Evolutionary conservation across 1,140 invertebrate species (phyloP).

Genomic region (Fopius arisanus): DNA sequence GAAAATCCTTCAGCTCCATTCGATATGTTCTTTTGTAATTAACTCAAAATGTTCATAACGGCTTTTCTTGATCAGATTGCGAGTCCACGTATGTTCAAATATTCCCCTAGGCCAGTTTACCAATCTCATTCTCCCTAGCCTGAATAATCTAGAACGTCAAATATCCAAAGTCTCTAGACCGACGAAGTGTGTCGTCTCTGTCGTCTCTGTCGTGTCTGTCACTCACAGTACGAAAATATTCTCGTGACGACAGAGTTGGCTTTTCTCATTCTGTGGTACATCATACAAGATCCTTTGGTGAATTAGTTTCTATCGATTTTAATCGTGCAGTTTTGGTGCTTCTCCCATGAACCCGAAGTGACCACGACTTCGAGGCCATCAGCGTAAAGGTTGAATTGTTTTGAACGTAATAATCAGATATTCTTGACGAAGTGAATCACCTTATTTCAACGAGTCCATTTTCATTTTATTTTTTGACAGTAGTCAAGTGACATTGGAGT

Average conservation of each 20-base stretch:
- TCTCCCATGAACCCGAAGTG: background rate
- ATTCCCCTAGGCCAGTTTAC: background rate
- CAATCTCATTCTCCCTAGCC: too few relatives aligned
- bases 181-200: too few relatives aligned
- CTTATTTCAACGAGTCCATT: background rate
- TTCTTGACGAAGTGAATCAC: background rate
- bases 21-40: too few relatives aligned
- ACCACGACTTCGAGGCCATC: background rate
- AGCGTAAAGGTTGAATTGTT: background rate
- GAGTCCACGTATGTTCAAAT: background rate
- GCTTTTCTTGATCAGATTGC: background rate
- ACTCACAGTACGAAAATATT: background rate
- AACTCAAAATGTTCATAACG: background rate
- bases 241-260: background rate
- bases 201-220: too few relatives aligned
- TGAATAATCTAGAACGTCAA: too few relatives aligned
- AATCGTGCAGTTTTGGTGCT: background rate
- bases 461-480: background rate
- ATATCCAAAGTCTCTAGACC: too few relatives aligned
- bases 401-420: background rate
- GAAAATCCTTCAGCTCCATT: too few relatives aligned
- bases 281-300: background rate
- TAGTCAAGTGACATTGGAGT: background rate
- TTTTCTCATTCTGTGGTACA: background rate
- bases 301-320: constrained; percentile 1